Percentiles rank a stretch among this genome's conserved stretches.
Evolutionary conservation across 1,140 invertebrate genomes (phyloP).

Genomic region (Drosophila nebulosa): DNA sequence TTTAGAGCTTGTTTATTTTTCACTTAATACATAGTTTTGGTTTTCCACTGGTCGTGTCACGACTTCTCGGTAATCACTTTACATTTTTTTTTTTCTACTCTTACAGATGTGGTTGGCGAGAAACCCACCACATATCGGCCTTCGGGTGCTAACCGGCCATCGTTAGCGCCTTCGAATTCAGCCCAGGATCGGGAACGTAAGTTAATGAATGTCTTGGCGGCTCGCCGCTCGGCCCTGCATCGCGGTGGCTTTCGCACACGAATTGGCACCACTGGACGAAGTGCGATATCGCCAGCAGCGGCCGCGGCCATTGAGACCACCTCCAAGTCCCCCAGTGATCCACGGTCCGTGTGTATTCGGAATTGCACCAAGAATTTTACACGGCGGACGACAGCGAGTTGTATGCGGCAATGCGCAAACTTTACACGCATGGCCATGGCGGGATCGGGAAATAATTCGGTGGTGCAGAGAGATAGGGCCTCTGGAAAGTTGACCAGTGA

Average conservation of each 20-base stretch:
- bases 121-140: conserved; percentile 69
- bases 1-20: conserved; percentile 51
- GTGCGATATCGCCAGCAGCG: conserved; percentile 43
- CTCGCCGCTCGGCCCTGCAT: conserved; percentile 81
- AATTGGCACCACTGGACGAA: conserved; percentile 70
- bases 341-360: conserved; percentile 70
- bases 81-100: neutral
- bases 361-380: conserved; percentile 81
- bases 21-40: conserved; percentile 32
- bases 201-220: conserved; percentile 82
- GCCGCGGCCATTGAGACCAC: conserved; percentile 59
- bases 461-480: conserved; percentile 24
- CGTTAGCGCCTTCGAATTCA: conserved; percentile 52
- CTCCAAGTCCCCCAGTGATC: conserved; percentile 71
- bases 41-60: conserved; percentile 63
- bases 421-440: conserved; percentile 71
- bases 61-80: conserved; percentile 10
- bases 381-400: conserved; percentile 73
- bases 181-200: conserved; percentile 81
- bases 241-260: conserved; percentile 80
- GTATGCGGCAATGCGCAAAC: conserved; percentile 75
- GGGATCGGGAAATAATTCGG: conserved; percentile 28
- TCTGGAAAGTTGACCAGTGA: conserved; percentile 27
- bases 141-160: conserved; percentile 39
- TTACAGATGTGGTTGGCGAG: conserved; percentile 64